Conservation (phyloP, 2,888 invertebrate species). For the Oscheius onirici region DNA sequence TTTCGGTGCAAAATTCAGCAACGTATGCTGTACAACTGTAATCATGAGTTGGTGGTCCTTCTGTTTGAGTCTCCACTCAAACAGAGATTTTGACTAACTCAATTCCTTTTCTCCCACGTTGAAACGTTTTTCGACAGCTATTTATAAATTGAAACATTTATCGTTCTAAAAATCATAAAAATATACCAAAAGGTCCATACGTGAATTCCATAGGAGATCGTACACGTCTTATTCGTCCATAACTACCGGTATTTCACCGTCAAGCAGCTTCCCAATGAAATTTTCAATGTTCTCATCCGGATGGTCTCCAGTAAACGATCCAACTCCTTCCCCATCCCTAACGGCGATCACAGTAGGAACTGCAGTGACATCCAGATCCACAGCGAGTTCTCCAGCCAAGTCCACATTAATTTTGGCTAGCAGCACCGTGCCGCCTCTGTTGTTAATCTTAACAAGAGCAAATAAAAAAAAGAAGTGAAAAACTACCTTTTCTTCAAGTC, state of each 20-base stretch:
- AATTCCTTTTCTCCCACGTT: not conserved
- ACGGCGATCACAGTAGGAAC: conserved; percentile 58
- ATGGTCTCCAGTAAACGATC: conserved; percentile 49
- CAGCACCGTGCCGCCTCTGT: conserved; percentile 43
- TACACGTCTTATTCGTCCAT: not conserved
- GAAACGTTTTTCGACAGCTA: not conserved
- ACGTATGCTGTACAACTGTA: not conserved
- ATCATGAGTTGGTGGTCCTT: too few species aligned
- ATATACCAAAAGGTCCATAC: not conserved
- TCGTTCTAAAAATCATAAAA: not conserved
- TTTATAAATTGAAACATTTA: not conserved
- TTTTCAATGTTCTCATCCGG: conserved; percentile 52
- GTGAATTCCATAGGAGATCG: not conserved
- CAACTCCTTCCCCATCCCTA: conserved; percentile 48
- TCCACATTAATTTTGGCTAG: conserved; percentile 58
- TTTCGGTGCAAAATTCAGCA: not conserved
- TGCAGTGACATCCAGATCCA: conserved; percentile 48
- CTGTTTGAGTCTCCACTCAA: too few species aligned
- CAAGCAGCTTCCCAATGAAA: conserved; percentile 42
- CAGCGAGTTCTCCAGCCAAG: conserved; percentile 51
- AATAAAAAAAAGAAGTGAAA: not conserved
- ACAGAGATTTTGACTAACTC: not conserved
- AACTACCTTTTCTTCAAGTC: conserved; percentile 58
- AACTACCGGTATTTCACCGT: not conserved
- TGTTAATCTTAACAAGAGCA: conserved; percentile 38